phyloP scores from a whole-genome alignment of 2,113 vertebrate species.

The Muntiacus muntjak region DNA sequence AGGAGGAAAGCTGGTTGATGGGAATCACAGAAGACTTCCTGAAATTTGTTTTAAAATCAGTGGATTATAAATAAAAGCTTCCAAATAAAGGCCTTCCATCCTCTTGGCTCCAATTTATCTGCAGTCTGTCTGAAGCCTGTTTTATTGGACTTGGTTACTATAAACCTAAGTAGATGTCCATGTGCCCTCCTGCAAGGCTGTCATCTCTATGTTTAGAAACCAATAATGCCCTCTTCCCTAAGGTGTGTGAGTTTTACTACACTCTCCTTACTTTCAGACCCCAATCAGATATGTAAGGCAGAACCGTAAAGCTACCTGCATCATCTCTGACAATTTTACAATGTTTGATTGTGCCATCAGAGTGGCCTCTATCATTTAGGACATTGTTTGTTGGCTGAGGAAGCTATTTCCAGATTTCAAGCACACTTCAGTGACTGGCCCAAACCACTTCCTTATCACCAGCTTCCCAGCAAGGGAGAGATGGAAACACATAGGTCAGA shows the following conservation, averaged over 20 bases:
- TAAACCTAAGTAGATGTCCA: background rate
- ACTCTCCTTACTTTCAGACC: background rate
- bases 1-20: background rate
- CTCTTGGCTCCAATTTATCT: background rate
- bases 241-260: background rate
- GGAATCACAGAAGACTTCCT: background rate
- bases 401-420: background rate
- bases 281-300: background rate
- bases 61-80: background rate
- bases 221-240: background rate
- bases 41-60: background rate
- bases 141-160: fast-evolving
- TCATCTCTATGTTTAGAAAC: background rate
- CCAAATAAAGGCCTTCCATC: background rate
- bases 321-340: background rate
- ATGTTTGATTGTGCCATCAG: background rate
- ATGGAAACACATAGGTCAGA: background rate
- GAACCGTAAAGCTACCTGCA: background rate
- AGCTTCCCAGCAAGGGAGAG: background rate
- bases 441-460: background rate
- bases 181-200: fast-evolving
- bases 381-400: background rate
- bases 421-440: background rate
- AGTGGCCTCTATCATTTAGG: background rate
- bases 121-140: background rate